These are phyloP conservation scores for Cetoscarus ocellatus DNA, from an alignment of 2,797 vertebrate genomes.

Conservation along the genomic window DNA sequence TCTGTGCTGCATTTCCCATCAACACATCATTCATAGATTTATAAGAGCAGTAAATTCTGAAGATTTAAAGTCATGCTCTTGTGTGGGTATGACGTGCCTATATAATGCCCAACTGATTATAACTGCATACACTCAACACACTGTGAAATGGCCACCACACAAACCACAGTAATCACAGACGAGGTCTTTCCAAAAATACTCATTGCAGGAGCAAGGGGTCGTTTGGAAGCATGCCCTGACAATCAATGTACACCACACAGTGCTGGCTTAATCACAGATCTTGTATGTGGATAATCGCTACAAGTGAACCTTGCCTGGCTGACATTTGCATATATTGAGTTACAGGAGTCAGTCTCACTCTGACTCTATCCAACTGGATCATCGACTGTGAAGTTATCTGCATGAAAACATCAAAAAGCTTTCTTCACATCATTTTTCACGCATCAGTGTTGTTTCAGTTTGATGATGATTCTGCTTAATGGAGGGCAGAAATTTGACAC, in stretches of 20 bases:
- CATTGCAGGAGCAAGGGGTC: slow-evolving; percentile 59
- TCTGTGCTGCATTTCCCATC: slow-evolving; percentile 3
- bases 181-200: slow-evolving; percentile 45
- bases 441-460: slow-evolving; percentile 24
- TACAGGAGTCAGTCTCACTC: slow-evolving; percentile 75
- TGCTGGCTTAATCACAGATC: slow-evolving; percentile 79
- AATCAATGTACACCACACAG: slow-evolving; percentile 73
- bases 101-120: slow-evolving; percentile 46
- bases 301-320: slow-evolving; percentile 71
- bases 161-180: slow-evolving; percentile 48
- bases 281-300: slow-evolving; percentile 78
- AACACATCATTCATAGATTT: slow-evolving; percentile 1
- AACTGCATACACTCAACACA: slow-evolving; percentile 25
- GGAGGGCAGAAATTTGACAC: slow-evolving; percentile 23
- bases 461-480: slow-evolving; percentile 37
- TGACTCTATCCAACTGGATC: slow-evolving; percentile 52
- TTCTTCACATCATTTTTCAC: slow-evolving; percentile 39
- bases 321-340: slow-evolving; percentile 83
- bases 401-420: slow-evolving; percentile 49
- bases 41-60: slow-evolving; percentile 32
- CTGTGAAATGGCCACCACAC: slow-evolving; percentile 31
- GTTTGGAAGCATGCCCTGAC: slow-evolving; percentile 59
- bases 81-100: slow-evolving; percentile 27
- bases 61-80: slow-evolving; percentile 13
- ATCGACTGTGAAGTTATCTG: slow-evolving; percentile 61